phyloP scores from a whole-genome alignment of 2,113 vertebrate species.

The Lagenorhynchus albirostris region DNA sequence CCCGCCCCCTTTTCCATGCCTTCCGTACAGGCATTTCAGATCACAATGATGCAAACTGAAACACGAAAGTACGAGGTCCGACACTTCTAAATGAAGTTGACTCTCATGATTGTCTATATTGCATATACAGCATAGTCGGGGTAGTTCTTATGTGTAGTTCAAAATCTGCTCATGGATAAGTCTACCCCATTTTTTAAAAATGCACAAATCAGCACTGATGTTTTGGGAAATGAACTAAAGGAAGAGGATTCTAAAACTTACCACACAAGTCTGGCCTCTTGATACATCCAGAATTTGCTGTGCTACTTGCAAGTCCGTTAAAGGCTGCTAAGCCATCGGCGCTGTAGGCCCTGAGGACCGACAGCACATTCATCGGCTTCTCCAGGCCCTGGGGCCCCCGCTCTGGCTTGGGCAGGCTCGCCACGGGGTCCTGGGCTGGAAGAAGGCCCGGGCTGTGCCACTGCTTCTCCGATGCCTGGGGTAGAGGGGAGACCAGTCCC shows the following conservation, averaged over 20 bases:
- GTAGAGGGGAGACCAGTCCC: constrained; percentile 81
- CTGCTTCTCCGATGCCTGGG: constrained; percentile 88
- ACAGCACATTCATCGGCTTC: constrained; percentile 98
- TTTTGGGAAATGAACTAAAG: constrained; percentile 81
- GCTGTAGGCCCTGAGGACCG: constrained; percentile 97
- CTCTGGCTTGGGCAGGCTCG: constrained; percentile 90
- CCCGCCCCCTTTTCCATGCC: constrained; percentile 62
- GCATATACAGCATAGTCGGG: background rate
- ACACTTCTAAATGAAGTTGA: constrained; percentile 51
- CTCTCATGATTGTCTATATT: constrained; percentile 58
- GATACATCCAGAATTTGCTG: constrained; percentile 89
- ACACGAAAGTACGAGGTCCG: constrained; percentile 70
- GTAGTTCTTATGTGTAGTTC: constrained; percentile 53
- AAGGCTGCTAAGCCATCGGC: constrained; percentile 94
- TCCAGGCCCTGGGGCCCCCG: constrained; percentile 88
- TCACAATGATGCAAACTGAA: constrained; percentile 67
- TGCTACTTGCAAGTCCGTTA: constrained; percentile 93
- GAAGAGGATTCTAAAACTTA: constrained; percentile 89
- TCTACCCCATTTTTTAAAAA: constrained; percentile 63
- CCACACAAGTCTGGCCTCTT: constrained; percentile 98
- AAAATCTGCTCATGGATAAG: constrained; percentile 74
- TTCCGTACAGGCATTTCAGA: constrained; percentile 73
- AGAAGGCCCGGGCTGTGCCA: constrained; percentile 93
- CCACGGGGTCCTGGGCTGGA: constrained; percentile 85
- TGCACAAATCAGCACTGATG: constrained; percentile 76